phyloP scores from a whole-genome alignment of 1,140 invertebrate species.

The Drosophila bocqueti region DNA sequence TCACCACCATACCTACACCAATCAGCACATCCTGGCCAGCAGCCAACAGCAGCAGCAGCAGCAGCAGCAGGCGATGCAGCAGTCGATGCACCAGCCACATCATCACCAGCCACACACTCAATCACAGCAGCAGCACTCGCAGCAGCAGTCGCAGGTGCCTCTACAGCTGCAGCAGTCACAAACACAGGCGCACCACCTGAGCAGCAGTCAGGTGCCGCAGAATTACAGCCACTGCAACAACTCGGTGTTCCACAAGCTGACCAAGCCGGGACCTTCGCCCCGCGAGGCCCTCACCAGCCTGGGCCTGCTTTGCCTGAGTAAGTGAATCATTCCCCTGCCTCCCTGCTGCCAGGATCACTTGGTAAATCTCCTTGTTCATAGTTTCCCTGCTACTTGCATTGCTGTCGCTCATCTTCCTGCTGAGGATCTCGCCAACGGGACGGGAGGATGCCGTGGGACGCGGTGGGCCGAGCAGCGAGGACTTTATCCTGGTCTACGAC shows the following conservation, averaged over 20 bases:
- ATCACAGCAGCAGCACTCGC: constrained; percentile 12
- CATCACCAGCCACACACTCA: constrained; percentile 40
- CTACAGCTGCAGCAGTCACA: constrained; percentile 17
- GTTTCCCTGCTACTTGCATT: constrained; percentile 93
- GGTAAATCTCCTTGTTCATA: constrained; percentile 25
- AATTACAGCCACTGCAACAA: constrained; percentile 78
- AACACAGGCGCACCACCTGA: constrained; percentile 11
- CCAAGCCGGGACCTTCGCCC: constrained; percentile 76
- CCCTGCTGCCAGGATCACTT: not conserved
- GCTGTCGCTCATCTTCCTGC: constrained; percentile 92
- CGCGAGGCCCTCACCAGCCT: constrained; percentile 93
- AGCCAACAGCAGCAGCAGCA: constrained; percentile 46
- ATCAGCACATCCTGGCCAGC: constrained; percentile 74
- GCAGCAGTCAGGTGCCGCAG: constrained; percentile 37
- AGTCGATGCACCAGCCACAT: constrained; percentile 41
- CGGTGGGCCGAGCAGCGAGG: constrained; percentile 87
- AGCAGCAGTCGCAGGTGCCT: constrained; percentile 26
- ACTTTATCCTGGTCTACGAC: constrained; percentile 95
- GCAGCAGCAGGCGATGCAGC: constrained; percentile 38
- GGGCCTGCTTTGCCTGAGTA: constrained; percentile 91
- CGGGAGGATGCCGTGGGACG: constrained; percentile 76
- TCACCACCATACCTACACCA: constrained; percentile 78
- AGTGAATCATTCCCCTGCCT: not conserved
- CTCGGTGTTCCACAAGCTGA: constrained; percentile 50
- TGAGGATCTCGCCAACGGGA: constrained; percentile 91